Evolutionary conservation across 2,888 invertebrate species (phyloP).

Genomic region (Apomyelois bistriatella): DNA sequence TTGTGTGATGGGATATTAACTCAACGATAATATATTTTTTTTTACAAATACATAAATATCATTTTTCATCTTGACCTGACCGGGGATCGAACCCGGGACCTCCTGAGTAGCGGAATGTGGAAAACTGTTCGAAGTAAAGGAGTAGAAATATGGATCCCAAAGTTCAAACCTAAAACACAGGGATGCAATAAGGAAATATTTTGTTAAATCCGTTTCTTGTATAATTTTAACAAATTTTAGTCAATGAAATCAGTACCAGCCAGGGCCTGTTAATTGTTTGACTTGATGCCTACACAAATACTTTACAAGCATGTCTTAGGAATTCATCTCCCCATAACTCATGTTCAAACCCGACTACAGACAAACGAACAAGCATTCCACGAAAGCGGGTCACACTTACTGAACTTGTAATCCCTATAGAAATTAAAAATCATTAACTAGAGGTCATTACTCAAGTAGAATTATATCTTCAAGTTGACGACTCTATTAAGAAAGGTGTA

Average conservation of each 20-base stretch:
- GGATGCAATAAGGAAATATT: no score
- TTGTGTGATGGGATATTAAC: no score
- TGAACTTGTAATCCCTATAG: conserved; percentile 53
- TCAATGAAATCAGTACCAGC: not conserved
- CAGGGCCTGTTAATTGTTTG: not conserved
- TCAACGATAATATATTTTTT: no score
- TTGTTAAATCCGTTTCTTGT: no score
- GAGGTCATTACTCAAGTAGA: conserved; percentile 39
- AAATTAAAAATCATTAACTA: conserved; percentile 58
- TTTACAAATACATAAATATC: no score
- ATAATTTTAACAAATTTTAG: no score
- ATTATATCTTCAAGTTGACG: conserved; percentile 31
- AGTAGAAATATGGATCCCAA: no score
- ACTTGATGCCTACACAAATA: not conserved
- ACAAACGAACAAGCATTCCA: conserved; percentile 21
- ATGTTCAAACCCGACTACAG: conserved; percentile 25
- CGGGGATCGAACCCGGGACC: no score
- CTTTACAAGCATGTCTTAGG: not conserved
- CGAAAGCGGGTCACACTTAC: conserved; percentile 41
- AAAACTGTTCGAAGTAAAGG: no score
- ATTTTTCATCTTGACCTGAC: no score
- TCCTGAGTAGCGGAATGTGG: no score
- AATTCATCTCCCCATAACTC: conserved; percentile 19
- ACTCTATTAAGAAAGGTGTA: conserved; percentile 13
- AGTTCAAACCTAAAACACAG: no score